A percentile compares a stretch with the other conserved stretches of the same genome.
Evolutionary conservation across 2,888 invertebrate genomes (phyloP).

Genomic region (Drosophila kambysellisi): DNA sequence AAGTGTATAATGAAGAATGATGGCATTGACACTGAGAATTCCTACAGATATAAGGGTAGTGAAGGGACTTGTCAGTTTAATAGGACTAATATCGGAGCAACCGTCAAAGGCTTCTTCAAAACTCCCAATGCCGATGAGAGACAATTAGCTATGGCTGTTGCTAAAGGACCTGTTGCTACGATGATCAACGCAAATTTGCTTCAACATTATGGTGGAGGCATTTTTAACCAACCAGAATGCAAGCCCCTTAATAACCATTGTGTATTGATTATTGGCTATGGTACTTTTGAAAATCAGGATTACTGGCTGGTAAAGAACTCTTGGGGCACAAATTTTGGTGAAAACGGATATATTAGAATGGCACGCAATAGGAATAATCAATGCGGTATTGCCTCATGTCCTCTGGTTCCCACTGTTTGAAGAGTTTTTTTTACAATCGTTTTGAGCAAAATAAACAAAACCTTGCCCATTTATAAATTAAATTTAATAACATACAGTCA

Average conservation of each 20-base stretch:
- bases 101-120: conserved; percentile 85
- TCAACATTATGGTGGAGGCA: conserved; percentile 97
- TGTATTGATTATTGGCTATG: conserved; percentile 95
- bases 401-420: not conserved
- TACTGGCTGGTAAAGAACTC: conserved; percentile 96
- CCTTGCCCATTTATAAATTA: too few relatives aligned
- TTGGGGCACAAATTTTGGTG: conserved; percentile 97
- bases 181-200: conserved; percentile 95
- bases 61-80: too few relatives aligned
- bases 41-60: not conserved
- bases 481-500: too few relatives aligned
- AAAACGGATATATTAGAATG: conserved; percentile 97
- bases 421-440: too few relatives aligned
- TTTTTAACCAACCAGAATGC: conserved; percentile 94
- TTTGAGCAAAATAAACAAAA: too few relatives aligned
- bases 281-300: conserved; percentile 87
- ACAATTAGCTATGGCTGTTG: conserved; percentile 88
- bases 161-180: conserved; percentile 95
- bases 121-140: too few relatives aligned
- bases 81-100: too few relatives aligned
- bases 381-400: conserved; percentile 17
- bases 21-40: conserved; percentile 15
- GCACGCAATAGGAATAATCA: conserved; percentile 83
- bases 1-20: conserved; percentile 94
- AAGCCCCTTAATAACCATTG: conserved; percentile 91